Evolutionary conservation across 2,113 vertebrate species (phyloP), one percentile per base, ranked within the genome.

Genomic region (Mirza zaza): DNA sequence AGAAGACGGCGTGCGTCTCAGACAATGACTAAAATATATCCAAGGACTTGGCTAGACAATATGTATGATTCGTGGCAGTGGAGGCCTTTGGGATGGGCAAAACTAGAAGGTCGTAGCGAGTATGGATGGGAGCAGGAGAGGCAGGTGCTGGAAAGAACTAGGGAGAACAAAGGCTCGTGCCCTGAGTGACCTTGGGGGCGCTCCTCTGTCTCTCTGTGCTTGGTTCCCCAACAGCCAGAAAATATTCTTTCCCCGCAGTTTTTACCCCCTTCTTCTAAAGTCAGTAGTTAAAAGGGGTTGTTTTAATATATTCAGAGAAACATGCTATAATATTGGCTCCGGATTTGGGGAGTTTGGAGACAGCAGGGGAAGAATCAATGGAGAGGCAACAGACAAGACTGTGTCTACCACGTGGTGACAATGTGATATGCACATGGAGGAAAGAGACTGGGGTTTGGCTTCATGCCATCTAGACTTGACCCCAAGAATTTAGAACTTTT

Each of bases 1-100:
- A 87, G 95, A 88, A 95, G 87, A 97, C 82, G 79, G 85, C 92
- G 18, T 89, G 75, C 1, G 18, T 97, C 93, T 98, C 96, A 97
- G 97, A 95, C 95, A 98, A 97, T 52, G 7, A 89, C 97, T 98
- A 97, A 96, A 96, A 97, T 98, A 83, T 90, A 95, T 57, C 96
- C 90, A 83, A 96, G 80, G 93, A 87, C 76, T 95, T 73, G 18
- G 91, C 75, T 29, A 73, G 79, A 96, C 82, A 86, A 93, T 86
- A 50, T 68, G 59, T 68, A 63, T 94, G 81, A 97, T 97, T 95
- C 90, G 92, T 80, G 95, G 45, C 29, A 3, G 61, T 5, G 34
- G 63, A 88, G 25, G 75, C 82, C 87, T 80, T 83, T 25, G 82
- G 93, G 79, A 52, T 42, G 63, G 84, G 82, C 8, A 29, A 20